A percentile compares a stretch with the other conserved stretches of the same genome.
Conservation (phyloP, 2,113 vertebrate genomes). For the Strix uralensis region DNA sequence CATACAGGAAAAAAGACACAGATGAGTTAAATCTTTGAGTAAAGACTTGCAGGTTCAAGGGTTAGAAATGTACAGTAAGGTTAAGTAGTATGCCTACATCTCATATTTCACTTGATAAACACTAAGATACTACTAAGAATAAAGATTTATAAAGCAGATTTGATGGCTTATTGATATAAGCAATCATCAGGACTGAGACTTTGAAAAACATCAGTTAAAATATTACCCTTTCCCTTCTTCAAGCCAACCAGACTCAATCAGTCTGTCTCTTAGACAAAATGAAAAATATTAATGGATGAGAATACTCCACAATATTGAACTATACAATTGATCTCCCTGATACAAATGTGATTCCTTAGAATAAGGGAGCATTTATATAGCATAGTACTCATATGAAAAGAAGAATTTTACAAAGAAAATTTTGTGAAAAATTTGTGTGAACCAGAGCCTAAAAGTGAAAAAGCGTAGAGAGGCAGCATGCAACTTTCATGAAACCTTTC, state of each 20-base stretch:
- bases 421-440: background rate
- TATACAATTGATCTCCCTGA: background rate
- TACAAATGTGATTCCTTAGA: background rate
- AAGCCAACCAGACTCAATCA: background rate
- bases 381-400: background rate
- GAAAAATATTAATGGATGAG: background rate
- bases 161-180: background rate
- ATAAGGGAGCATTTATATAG: background rate
- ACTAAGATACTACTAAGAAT: background rate
- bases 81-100: background rate
- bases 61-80: background rate
- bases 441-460: background rate
- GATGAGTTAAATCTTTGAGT: background rate
- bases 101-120: background rate
- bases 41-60: background rate
- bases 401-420: background rate
- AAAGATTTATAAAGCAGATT: background rate
- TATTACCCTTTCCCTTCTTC: background rate
- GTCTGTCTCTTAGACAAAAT: background rate
- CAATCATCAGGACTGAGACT: background rate
- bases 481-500: background rate
- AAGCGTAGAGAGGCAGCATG: background rate
- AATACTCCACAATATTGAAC: background rate
- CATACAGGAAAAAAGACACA: background rate
- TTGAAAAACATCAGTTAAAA: background rate